Conservation (phyloP, 2,888 invertebrate genomes). For the Drosophila anomelani region DNA sequence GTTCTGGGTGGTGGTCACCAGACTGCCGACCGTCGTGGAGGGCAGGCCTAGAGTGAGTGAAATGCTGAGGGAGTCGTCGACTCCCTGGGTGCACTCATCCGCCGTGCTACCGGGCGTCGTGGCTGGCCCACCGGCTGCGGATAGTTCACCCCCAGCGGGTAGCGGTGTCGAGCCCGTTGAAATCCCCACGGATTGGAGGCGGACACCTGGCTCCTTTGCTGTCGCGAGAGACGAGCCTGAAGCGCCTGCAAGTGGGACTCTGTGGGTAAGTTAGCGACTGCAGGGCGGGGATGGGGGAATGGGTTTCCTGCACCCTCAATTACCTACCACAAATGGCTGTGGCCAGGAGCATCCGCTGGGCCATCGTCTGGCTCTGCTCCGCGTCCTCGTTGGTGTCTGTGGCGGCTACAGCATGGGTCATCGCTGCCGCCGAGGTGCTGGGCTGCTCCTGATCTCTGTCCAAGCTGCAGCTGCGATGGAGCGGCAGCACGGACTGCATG, state of each 20-base stretch:
- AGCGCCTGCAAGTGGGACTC: conserved; percentile 84
- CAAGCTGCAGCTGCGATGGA: conserved; percentile 67
- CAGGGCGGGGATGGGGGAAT: conserved; percentile 31
- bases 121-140: conserved; percentile 73
- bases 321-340: conserved; percentile 83
- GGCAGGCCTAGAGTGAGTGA: conserved; percentile 83
- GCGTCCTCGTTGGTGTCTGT: conserved; percentile 62
- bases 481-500: conserved; percentile 68
- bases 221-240: conserved; percentile 79
- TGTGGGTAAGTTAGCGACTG: conserved; percentile 77
- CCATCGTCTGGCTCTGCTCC: conserved; percentile 57
- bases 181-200: conserved; percentile 76
- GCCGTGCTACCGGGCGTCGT: conserved; percentile 74
- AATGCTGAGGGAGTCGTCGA: conserved; percentile 84
- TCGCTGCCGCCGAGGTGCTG: conserved; percentile 81
- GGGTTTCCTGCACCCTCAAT: background rate
- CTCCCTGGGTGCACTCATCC: conserved; percentile 83
- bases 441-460: conserved; percentile 70
- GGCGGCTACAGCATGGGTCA: conserved; percentile 67
- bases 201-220: conserved; percentile 51
- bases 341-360: conserved; percentile 76
- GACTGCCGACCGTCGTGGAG: conserved; percentile 57
- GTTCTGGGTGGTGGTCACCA: conserved; percentile 38
- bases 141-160: conserved; percentile 82
- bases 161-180: conserved; percentile 80